phyloP scores from a whole-genome alignment of 2,888 invertebrate species.

The Melanophora roralis region DNA sequence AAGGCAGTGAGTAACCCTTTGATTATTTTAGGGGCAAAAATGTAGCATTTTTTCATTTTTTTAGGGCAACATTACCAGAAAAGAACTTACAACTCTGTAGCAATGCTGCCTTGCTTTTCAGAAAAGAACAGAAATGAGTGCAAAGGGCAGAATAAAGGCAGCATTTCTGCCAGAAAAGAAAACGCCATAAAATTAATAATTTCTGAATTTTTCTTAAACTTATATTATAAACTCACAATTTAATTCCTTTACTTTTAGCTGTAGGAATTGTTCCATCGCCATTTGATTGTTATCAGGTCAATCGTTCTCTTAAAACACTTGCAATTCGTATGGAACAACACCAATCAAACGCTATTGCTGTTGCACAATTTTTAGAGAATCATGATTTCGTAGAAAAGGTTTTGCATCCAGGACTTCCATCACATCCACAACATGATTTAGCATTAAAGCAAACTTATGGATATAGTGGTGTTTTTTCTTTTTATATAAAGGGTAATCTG shows the following conservation, averaged over 20 bases:
- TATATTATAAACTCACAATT: no score
- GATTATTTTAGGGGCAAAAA: no score
- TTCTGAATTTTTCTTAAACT: no score
- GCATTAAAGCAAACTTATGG: constrained; percentile 89
- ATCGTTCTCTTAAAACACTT: constrained; percentile 94
- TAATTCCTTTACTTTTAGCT: constrained; percentile 63
- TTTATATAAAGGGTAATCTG: constrained; percentile 88
- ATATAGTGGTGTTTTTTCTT: constrained; percentile 94
- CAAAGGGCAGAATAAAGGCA: no score
- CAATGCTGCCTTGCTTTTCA: no score
- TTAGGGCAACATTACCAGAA: no score
- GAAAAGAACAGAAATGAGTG: no score
- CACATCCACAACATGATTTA: constrained; percentile 91
- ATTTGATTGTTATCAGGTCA: constrained; percentile 96
- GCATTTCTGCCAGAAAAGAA: no score
- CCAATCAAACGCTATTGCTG: constrained; percentile 84
- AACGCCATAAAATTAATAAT: no score
- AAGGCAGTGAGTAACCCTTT: no score
- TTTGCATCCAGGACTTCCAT: constrained; percentile 89
- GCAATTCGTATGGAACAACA: constrained; percentile 94
- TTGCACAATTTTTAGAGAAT: constrained; percentile 88
- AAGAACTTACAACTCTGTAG: no score
- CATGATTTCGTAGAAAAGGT: constrained; percentile 90
- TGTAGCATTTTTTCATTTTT: no score
- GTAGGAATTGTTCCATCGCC: constrained; percentile 95